A percentile compares a stretch with the other conserved stretches of the same genome.
These are phyloP conservation scores for Miniopterus natalensis DNA, from an alignment of 2,113 vertebrate genomes.

Conservation along the genomic window DNA sequence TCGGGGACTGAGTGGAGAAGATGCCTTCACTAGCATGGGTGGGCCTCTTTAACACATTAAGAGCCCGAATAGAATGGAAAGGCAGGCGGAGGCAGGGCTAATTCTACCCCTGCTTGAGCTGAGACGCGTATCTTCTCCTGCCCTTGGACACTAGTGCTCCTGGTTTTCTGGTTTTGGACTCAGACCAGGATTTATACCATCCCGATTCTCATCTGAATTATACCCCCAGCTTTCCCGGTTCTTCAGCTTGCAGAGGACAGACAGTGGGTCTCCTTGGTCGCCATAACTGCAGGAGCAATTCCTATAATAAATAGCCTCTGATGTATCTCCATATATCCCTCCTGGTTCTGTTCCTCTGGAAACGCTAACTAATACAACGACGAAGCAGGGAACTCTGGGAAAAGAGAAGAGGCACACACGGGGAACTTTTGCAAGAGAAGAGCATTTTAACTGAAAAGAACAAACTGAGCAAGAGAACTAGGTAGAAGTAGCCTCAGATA, in stretches of 20 bases:
- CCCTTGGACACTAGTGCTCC: neutral
- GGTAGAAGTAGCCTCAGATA: neutral
- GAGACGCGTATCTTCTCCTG: neutral
- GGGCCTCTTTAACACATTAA: neutral
- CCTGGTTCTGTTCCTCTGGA: neutral
- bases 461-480: neutral
- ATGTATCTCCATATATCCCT: neutral
- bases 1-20: neutral
- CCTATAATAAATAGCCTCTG: neutral
- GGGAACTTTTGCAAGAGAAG: neutral
- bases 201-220: neutral
- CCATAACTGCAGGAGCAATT: neutral
- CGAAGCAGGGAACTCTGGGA: neutral
- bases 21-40: neutral
- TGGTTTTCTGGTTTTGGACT: neutral
- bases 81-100: neutral
- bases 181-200: neutral
- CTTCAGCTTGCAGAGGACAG: neutral
- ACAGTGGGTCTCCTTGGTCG: fast-evolving
- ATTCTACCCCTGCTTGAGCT: neutral
- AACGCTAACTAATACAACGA: neutral
- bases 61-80: neutral
- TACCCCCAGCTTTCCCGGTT: neutral
- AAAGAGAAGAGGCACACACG: neutral
- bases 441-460: neutral